Conservation (phyloP, 2,888 invertebrate species). For the Xanthorhoe spadicearia region DNA sequence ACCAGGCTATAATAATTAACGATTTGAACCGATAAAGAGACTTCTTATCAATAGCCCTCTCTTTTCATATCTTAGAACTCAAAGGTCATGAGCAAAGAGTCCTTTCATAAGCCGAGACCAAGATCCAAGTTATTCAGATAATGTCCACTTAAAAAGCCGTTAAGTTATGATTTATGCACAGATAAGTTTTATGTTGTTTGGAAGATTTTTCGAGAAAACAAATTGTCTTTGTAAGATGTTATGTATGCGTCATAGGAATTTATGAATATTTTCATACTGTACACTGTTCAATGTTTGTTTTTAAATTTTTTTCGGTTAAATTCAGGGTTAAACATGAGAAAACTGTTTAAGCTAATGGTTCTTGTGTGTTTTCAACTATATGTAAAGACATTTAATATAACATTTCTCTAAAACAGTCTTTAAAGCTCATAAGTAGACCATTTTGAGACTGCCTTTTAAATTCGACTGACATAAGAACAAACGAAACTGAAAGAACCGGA, state of each 20-base stretch:
- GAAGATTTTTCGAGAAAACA: constrained; percentile 33
- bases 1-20: neutral
- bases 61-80: constrained; percentile 62
- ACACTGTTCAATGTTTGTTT: too few relatives aligned
- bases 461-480: too few relatives aligned
- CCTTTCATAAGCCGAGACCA: constrained; percentile 56
- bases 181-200: constrained; percentile 60
- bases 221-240: constrained; percentile 26
- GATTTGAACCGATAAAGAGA: constrained; percentile 13
- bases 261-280: too few relatives aligned
- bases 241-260: neutral
- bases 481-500: neutral
- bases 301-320: too few relatives aligned
- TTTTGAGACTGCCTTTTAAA: too few relatives aligned
- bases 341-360: too few relatives aligned
- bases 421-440: too few relatives aligned
- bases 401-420: too few relatives aligned
- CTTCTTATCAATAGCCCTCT: constrained; percentile 33
- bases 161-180: constrained; percentile 75
- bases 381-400: too few relatives aligned
- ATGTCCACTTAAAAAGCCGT: constrained; percentile 73
- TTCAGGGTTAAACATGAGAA: too few relatives aligned
- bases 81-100: constrained; percentile 60
- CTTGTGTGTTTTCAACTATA: too few relatives aligned
- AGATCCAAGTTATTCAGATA: constrained; percentile 69